These are phyloP conservation scores for Stigmatopora nigra DNA, from an alignment of 2,113 vertebrate genomes.

Conservation along the genomic window DNA sequence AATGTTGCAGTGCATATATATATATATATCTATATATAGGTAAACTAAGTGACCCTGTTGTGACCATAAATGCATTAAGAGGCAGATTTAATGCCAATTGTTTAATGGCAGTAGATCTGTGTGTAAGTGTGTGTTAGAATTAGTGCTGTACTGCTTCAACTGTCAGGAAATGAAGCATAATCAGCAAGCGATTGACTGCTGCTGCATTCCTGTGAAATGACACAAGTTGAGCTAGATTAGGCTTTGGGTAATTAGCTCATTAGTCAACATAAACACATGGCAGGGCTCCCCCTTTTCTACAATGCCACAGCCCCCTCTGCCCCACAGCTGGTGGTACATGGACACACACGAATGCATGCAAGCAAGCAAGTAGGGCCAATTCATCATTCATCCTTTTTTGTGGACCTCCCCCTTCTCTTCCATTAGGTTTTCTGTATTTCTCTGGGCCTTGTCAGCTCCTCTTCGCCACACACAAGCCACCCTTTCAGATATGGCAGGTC, in stretches of 20 bases:
- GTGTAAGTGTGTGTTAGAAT: constrained; percentile 16
- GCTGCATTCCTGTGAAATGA: constrained; percentile 75
- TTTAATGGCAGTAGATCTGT: constrained; percentile 39
- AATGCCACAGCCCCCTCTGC: constrained; percentile 19
- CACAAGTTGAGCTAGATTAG: constrained; percentile 64
- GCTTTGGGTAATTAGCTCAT: constrained; percentile 70
- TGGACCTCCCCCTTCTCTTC: constrained; percentile 21
- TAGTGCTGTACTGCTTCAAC: constrained; percentile 52
- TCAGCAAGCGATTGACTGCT: constrained; percentile 65
- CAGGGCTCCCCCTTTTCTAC: constrained; percentile 40
- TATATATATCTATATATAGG: no score
- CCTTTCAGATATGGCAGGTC: constrained; percentile 79
- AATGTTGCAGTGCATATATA: not conserved
- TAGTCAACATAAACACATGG: constrained; percentile 71
- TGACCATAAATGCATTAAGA: constrained; percentile 26
- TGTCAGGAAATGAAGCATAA: constrained; percentile 73
- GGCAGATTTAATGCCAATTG: constrained; percentile 56
- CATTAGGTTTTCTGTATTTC: constrained; percentile 27
- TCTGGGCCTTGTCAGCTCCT: constrained; percentile 35
- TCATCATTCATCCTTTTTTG: constrained; percentile 48
- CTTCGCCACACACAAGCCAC: constrained; percentile 69
- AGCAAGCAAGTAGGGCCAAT: constrained; percentile 14
- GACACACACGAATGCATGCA: constrained; percentile 22
- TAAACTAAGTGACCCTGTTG: constrained; percentile 1
- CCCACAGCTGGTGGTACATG: constrained; percentile 56